phyloP scores from a whole-genome alignment of 1,140 invertebrate genomes.

The Lepidurus arcticus region DNA sequence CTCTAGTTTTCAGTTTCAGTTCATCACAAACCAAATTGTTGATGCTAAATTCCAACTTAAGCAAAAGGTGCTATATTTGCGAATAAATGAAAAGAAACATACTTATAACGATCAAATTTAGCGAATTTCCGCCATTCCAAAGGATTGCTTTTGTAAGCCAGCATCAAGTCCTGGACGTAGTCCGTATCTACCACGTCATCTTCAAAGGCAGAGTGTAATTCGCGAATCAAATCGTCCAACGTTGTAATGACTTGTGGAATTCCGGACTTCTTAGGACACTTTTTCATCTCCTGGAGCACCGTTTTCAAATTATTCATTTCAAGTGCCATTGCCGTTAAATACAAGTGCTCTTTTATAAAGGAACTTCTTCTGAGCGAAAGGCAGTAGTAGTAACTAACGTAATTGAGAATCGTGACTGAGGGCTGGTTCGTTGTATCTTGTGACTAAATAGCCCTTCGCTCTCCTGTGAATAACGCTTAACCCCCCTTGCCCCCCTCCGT shows the following conservation, averaged over 20 bases:
- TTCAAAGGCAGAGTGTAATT: slow-evolving; percentile 68
- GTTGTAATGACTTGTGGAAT: slow-evolving; percentile 38
- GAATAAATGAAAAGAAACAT: slow-evolving; percentile 40
- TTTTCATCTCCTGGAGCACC: neutral
- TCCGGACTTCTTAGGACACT: neutral
- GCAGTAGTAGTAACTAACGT: neutral
- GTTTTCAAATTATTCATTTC: neutral
- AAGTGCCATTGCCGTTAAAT: neutral
- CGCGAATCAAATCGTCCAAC: slow-evolving; percentile 65
- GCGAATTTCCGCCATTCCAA: slow-evolving; percentile 90
- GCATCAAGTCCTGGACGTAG: slow-evolving; percentile 75
- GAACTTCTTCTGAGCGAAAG: neutral
- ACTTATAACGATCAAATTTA: slow-evolving; percentile 90
- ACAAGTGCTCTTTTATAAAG: neutral
- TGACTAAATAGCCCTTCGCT: neutral
- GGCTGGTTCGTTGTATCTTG: neutral
- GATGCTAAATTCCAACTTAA: too few species aligned
- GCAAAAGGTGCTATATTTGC: too few species aligned
- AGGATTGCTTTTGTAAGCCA: slow-evolving; percentile 77
- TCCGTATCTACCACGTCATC: slow-evolving; percentile 79
- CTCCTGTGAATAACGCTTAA: neutral
- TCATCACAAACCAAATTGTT: too few species aligned
- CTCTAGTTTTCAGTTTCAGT: neutral
- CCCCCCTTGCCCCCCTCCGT: neutral
- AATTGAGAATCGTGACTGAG: neutral